Evolutionary conservation across 1,140 invertebrate genomes (phyloP).

Genomic region (Leguminivora glycinivorella): DNA sequence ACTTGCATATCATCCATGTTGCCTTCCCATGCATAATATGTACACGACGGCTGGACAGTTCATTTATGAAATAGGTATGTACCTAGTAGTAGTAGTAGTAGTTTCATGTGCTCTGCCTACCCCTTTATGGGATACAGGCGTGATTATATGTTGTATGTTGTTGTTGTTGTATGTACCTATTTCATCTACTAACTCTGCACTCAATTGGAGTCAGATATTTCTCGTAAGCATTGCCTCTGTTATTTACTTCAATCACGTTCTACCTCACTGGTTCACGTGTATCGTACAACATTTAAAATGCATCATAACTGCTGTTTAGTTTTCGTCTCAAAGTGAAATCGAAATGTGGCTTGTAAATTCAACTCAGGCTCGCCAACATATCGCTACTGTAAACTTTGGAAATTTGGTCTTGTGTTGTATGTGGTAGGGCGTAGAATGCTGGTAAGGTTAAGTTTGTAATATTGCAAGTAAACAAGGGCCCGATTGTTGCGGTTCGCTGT

Average conservation of each 20-base stretch:
- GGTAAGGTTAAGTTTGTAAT: conserved; percentile 13
- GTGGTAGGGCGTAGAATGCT: not conserved
- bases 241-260: not conserved
- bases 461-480: conserved; percentile 11
- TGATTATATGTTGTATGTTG: too few relatives aligned
- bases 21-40: too few relatives aligned
- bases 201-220: too few relatives aligned
- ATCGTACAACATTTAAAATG: not conserved
- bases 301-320: conserved; percentile 11
- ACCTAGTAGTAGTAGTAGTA: too few relatives aligned
- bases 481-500: conserved; percentile 25
- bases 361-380: not conserved
- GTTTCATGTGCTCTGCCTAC: too few relatives aligned
- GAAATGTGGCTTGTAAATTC: conserved; percentile 25
- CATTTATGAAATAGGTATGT: too few relatives aligned
- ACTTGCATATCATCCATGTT: too few relatives aligned
- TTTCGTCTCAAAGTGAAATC: conserved; percentile 19
- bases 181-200: too few relatives aligned
- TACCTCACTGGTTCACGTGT: not conserved
- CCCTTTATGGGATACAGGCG: too few relatives aligned
- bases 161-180: too few relatives aligned
- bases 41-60: too few relatives aligned
- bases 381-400: not conserved
- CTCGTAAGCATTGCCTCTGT: too few relatives aligned
- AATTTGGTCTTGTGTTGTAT: not conserved